phyloP scores from a whole-genome alignment of 2,797 vertebrate genomes.

The Sebastes glaucus region DNA sequence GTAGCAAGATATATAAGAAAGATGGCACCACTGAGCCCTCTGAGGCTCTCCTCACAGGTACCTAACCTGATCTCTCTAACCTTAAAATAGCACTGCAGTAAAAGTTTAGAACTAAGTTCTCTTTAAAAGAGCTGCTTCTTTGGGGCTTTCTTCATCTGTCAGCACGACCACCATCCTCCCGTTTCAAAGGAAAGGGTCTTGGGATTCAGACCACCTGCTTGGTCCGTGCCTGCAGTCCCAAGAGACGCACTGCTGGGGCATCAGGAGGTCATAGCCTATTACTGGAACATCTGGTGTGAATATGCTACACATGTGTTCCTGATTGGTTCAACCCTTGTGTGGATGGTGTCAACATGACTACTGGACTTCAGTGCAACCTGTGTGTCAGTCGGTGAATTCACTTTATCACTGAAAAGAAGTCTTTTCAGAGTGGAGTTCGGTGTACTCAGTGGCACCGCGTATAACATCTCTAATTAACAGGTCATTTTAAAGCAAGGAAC shows the following conservation, averaged over 20 bases:
- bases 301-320: constrained; percentile 45
- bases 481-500: neutral
- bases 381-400: neutral
- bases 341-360: constrained; percentile 17
- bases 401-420: neutral
- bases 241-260: constrained; percentile 23
- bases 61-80: constrained; percentile 7
- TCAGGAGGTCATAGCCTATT: constrained; percentile 40
- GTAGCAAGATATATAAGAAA: constrained; percentile 4
- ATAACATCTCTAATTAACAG: constrained; percentile 7
- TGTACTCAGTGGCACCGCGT: neutral
- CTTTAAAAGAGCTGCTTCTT: constrained; percentile 44
- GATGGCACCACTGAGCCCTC: constrained; percentile 14
- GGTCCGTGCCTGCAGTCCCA: constrained; percentile 11
- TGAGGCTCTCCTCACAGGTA: constrained; percentile 21
- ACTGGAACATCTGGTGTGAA: constrained; percentile 65
- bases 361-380: constrained; percentile 2
- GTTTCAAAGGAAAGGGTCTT: constrained; percentile 35
- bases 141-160: constrained; percentile 24
- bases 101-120: constrained; percentile 39
- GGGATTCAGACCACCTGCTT: constrained; percentile 44
- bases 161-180: neutral
- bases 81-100: constrained; percentile 44
- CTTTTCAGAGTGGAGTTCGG: neutral
- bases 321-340: constrained; percentile 39